A percentile compares a stretch with the other conserved stretches of the same genome.
phyloP scores from a whole-genome alignment of 2,113 vertebrate genomes.

The Aviceda subcristata region DNA sequence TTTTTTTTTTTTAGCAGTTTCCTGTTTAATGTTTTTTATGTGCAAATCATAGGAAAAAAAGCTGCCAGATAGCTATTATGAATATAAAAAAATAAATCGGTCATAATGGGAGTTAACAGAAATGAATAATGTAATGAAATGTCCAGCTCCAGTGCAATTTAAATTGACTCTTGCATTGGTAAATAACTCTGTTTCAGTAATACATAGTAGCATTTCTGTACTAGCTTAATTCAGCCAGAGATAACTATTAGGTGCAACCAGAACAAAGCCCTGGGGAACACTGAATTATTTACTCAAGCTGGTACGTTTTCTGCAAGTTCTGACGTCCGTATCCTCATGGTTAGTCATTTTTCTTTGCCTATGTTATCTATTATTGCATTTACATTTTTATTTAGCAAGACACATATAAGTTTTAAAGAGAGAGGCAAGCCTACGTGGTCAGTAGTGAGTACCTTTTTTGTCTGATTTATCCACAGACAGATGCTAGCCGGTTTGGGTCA shows the following conservation, averaged over 20 bases:
- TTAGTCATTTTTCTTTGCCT: background rate
- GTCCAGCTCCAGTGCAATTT: background rate
- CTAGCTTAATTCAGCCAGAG: background rate
- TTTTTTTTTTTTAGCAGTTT: background rate
- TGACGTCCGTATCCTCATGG: background rate
- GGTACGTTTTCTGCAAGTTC: background rate
- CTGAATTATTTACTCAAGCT: background rate
- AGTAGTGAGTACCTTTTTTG: background rate
- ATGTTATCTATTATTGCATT: background rate
- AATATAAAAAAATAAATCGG: background rate
- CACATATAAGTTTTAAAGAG: background rate
- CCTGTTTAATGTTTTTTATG: background rate
- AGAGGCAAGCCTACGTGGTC: background rate
- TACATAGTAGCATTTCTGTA: background rate
- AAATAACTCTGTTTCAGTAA: background rate
- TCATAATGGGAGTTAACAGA: background rate
- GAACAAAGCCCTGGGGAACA: background rate
- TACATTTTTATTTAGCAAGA: background rate
- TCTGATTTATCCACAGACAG: background rate
- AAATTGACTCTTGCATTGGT: background rate
- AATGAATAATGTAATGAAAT: background rate
- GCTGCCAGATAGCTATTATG: background rate
- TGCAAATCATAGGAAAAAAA: background rate
- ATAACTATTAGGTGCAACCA: background rate
- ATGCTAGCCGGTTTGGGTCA: background rate